Conservation (phyloP, 2,888 invertebrate species). For the Rugalucina vietnamica region DNA sequence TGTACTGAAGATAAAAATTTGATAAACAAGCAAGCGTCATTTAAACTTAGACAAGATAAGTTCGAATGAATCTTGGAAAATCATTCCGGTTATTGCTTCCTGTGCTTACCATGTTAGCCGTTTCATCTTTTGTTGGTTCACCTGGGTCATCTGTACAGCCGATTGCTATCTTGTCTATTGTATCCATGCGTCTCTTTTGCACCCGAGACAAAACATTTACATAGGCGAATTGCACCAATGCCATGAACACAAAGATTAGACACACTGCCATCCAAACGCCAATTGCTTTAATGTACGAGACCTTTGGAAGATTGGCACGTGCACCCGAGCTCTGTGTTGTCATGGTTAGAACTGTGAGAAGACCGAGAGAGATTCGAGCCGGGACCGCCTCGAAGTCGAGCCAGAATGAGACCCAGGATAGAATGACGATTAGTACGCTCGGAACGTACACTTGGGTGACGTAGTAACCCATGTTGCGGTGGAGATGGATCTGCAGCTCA, state of each 20-base stretch:
- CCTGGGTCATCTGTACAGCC: neutral
- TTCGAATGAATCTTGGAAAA: no score
- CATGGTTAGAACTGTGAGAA: slow-evolving; percentile 77
- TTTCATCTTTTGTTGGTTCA: neutral
- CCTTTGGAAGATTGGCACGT: slow-evolving; percentile 71
- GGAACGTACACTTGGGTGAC: slow-evolving; percentile 86
- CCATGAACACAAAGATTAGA: slow-evolving; percentile 72
- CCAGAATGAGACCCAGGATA: slow-evolving; percentile 89
- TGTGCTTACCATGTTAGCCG: neutral
- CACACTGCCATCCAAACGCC: slow-evolving; percentile 76
- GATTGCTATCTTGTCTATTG: neutral
- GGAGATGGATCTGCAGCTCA: slow-evolving; percentile 35
- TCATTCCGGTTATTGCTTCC: no score
- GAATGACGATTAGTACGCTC: slow-evolving; percentile 85
- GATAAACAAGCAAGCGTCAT: no score
- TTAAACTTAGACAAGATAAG: no score
- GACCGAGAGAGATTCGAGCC: slow-evolving; percentile 71
- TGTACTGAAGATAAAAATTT: no score
- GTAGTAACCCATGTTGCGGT: slow-evolving; percentile 91
- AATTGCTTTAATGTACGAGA: slow-evolving; percentile 76
- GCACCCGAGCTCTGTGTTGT: slow-evolving; percentile 78
- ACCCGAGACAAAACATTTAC: slow-evolving; percentile 68
- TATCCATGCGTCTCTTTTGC: neutral
- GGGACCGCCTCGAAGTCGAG: slow-evolving; percentile 76
- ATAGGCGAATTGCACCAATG: slow-evolving; percentile 74